A percentile compares a stretch with the other conserved stretches of the same genome.
Evolutionary conservation across 1,140 invertebrate genomes (phyloP).

Genomic region (Acyrthosiphon pisum): DNA sequence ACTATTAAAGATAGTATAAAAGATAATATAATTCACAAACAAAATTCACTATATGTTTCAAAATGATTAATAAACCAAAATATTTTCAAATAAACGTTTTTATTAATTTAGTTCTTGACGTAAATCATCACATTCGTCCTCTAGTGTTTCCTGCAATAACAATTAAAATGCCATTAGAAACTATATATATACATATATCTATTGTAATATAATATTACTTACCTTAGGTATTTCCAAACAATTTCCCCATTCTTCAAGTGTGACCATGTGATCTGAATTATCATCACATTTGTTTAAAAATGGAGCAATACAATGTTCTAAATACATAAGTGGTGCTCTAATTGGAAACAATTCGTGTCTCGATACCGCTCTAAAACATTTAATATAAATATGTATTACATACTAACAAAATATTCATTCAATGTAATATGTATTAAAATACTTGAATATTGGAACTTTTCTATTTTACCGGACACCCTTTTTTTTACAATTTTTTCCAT

Average conservation of each 20-base stretch:
- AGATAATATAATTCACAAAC: background rate
- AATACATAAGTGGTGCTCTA: conserved; percentile 85
- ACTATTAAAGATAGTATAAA: background rate
- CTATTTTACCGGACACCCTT: too few relatives aligned
- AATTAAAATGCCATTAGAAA: background rate
- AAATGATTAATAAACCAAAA: background rate
- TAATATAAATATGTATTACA: background rate
- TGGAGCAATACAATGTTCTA: conserved; percentile 95
- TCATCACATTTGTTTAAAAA: conserved; percentile 89
- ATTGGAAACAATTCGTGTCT: conserved; percentile 95
- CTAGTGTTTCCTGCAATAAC: conserved; percentile 35
- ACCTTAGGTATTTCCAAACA: conserved; percentile 86
- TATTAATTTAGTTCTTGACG: conserved; percentile 3
- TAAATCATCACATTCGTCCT: conserved; percentile 22
- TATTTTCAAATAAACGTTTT: background rate
- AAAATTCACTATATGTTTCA: background rate
- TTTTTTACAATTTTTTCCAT: too few relatives aligned
- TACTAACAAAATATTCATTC: too few relatives aligned
- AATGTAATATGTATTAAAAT: background rate
- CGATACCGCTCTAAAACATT: conserved; percentile 73
- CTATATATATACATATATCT: background rate
- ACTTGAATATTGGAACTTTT: background rate
- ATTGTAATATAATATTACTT: conserved; percentile 57
- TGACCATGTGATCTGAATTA: conserved; percentile 87
- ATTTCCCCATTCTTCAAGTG: conserved; percentile 88